Evolutionary conservation across 2,888 invertebrate genomes (phyloP), one percentile per base, ranked within the genome.

Genomic region (Phorcus lineatus): DNA sequence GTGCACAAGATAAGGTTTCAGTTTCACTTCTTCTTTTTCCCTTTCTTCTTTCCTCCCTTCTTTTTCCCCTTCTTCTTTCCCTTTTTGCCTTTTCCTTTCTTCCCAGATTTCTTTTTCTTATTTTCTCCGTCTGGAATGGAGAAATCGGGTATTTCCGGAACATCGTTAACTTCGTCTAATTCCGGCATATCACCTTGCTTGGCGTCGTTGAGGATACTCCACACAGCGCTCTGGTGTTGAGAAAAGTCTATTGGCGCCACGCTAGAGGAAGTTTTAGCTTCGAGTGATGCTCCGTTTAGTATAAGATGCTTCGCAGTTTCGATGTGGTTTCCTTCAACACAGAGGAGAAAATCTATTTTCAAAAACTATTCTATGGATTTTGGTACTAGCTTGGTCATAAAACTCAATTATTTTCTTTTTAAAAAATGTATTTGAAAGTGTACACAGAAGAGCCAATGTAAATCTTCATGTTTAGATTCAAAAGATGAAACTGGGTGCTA

Each of bases 291-390:
- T 55, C 88, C 88, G 66, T 80, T 85, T n/a, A 90, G 54, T 9
- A 91, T 78, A 3, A 91, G 78, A 79, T 89, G 86, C 82, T 91
- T 91, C 2, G 84, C 88, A 11, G 85, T 83, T 74, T 89, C 88
- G 57, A 81, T 82, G 74, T 89, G 86, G 70, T 88, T 84, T 62
- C 89, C 90, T 90, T 47, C 47, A 47, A 47, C 4, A 47, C 47
- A 47, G 13, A 13, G 13, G 47, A 47, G 47, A 47, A 47, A 13
- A 13, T 47, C 13, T 6, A 1, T 47, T 11, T 11, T 11, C 4
- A 11, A 36, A 36, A 3, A 36, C 4, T 3, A 11, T 13, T 47
- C 11, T 11, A 4, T 47, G 47, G 11, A 11, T 6, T 47, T 47
- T 47, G 47, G 11, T 11, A 47, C 11, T 47, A 2, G 47, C 4